Evolutionary conservation across 2,797 vertebrate species (phyloP), one percentile per base, ranked within the genome.

Genomic region (Microcaecilia unicolor): DNA sequence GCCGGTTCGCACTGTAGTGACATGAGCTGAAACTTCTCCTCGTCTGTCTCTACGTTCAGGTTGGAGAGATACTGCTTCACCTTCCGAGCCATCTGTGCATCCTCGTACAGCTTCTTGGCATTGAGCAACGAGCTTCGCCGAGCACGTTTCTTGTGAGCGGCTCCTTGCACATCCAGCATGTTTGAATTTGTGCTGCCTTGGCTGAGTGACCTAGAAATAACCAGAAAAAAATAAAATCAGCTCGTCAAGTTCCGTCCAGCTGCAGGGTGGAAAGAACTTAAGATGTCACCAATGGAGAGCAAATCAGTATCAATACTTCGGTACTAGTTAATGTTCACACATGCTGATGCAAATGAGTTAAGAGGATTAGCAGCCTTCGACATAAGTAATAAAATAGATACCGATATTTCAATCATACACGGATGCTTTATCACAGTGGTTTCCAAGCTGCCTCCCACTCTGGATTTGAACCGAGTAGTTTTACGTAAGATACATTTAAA

Each of bases 111-210:
- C 59, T 98, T 98, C 77, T 95, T 97, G 29, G 92, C 93, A 0
- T 98, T 98, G 8, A 98, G 87, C 0, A 98, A 83, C 0, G 95
- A 97, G 74, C 93, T 98, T 50, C 95, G 89, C 0, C 92, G 86
- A 1, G 89, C 88, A 0, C 92, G 83, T 59, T 98, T 98, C 64
- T 96, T 96, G 51, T 98, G 94, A 17, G 80, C 87, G 0, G 86
- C 85, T 21, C 82, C 90, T 55, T 97, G 94, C n/a, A 98, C 87
- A 4, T 98, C 94, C 54, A 98, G 70, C 89, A 98, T 86, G 73
- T 92, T 97, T 3, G 93, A 97, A 73, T 91, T 98, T 8, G 92
- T 96, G 78, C 93, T 98, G 72, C 93, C 93, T 70, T 98, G 94
- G 70, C 93, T 97, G 58, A 97, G 48, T 31, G 94, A 97, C 64